A percentile compares a stretch with the other conserved stretches of the same genome.
These are phyloP conservation scores for Hippocampus comes DNA, from an alignment of 2,113 vertebrate species.

Conservation along the genomic window DNA sequence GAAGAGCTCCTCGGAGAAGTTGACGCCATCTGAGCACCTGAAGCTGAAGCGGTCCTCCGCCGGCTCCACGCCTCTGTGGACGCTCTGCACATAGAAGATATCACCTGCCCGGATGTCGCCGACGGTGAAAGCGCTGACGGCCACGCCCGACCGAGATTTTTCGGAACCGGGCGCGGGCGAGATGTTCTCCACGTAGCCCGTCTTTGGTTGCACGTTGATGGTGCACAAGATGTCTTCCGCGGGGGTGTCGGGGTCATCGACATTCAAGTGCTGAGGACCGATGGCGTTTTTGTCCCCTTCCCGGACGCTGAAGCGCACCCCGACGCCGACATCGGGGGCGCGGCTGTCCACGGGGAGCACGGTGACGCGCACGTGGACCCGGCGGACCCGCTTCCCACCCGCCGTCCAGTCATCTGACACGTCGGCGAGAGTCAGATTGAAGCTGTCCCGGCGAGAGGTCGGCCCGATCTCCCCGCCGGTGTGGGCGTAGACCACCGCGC, in stretches of 20 bases:
- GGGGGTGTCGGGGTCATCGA: slow-evolving; percentile 82
- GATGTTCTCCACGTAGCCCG: slow-evolving; percentile 90
- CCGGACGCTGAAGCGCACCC: slow-evolving; percentile 75
- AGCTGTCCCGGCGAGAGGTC: too few relatives aligned
- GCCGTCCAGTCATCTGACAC: too few relatives aligned
- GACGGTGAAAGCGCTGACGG: slow-evolving; percentile 87
- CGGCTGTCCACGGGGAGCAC: slow-evolving; percentile 83
- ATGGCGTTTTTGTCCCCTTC: slow-evolving; percentile 84
- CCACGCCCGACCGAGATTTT: slow-evolving; percentile 85
- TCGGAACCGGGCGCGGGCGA: slow-evolving; percentile 95
- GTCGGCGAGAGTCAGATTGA: too few relatives aligned
- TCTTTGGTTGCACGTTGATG: slow-evolving; percentile 82
- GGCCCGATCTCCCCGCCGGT: too few relatives aligned
- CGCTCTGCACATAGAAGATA: slow-evolving; percentile 88
- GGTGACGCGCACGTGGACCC: too few relatives aligned
- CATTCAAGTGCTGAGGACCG: slow-evolving; percentile 73
- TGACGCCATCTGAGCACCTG: slow-evolving; percentile 90
- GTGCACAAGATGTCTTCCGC: slow-evolving; percentile 88
- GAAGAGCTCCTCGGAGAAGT: slow-evolving; percentile 82
- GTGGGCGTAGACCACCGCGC: too few relatives aligned
- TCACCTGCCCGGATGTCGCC: slow-evolving; percentile 82
- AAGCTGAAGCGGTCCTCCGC: slow-evolving; percentile 89
- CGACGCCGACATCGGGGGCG: slow-evolving; percentile 78
- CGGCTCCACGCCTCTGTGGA: slow-evolving; percentile 87
- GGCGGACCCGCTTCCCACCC: too few relatives aligned